Evolutionary conservation across 2,797 vertebrate genomes (phyloP).

Genomic region (Anniella stebbinsi): DNA sequence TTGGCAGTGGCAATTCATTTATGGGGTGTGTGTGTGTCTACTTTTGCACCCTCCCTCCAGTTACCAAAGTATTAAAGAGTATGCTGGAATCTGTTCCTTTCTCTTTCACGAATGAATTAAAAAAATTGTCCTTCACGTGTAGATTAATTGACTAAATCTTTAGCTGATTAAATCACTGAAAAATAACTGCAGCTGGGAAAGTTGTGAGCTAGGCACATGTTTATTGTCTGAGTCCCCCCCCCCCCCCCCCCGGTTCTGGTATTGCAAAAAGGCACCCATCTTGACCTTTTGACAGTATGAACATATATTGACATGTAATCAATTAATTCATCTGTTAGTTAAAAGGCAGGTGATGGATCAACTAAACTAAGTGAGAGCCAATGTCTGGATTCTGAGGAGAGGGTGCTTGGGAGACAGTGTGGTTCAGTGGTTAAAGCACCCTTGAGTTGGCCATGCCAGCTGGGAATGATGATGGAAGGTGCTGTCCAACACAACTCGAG

Average conservation of each 20-base stretch:
- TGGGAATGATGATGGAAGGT: no score
- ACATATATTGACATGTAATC: neutral
- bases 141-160: neutral
- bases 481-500: no score
- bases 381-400: neutral
- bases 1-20: neutral
- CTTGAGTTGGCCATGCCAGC: no score
- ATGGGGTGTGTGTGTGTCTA: no score
- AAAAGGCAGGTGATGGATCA: neutral
- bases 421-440: no score
- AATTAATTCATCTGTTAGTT: neutral
- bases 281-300: neutral
- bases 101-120: neutral
- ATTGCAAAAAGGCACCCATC: neutral
- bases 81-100: neutral
- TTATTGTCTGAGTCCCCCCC: no score
- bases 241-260: no score
- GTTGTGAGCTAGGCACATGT: neutral
- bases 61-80: neutral
- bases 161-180: neutral
- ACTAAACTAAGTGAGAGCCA: neutral
- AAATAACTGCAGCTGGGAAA: neutral
- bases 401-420: no score
- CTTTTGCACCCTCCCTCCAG: neutral
- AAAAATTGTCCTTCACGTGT: neutral